A percentile compares a stretch with the other conserved stretches of the same genome.
phyloP scores from a whole-genome alignment of 2,797 vertebrate genomes.

The Hemibagrus guttatus region DNA sequence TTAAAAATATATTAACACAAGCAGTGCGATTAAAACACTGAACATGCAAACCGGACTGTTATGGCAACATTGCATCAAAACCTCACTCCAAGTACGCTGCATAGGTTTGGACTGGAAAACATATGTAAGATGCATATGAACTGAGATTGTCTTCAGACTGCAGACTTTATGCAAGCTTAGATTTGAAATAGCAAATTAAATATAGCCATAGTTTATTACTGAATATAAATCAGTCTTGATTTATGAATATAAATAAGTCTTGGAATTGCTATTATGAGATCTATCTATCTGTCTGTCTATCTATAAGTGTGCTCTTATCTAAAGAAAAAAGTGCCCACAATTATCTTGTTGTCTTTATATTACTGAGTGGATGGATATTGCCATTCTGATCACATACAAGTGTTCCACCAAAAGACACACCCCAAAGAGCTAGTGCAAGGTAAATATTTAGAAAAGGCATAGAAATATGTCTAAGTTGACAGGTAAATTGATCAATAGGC shows the following conservation, averaged over 20 bases:
- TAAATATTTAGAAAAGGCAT: not conserved
- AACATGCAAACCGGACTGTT: no score
- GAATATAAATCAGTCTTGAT: no score
- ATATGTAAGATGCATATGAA: no score
- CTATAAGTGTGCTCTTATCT: not conserved
- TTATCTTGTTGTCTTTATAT: not conserved
- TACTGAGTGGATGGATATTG: not conserved
- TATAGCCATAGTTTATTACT: no score
- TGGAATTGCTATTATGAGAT: not conserved
- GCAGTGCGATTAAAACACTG: no score
- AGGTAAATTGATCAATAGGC: not conserved
- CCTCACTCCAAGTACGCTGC: no score
- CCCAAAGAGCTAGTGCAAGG: not conserved
- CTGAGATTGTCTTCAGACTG: not conserved
- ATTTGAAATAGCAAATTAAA: not conserved
- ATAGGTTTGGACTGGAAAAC: no score
- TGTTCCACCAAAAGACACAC: not conserved
- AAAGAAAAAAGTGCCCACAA: not conserved
- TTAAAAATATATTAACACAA: no score
- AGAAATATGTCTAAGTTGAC: not conserved
- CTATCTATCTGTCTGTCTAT: not conserved
- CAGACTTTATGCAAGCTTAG: not conserved
- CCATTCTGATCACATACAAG: not conserved
- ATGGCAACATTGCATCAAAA: no score
- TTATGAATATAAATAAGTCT: no score